Conservation (phyloP, 2,113 vertebrate species). For the Scolopax mira region DNA sequence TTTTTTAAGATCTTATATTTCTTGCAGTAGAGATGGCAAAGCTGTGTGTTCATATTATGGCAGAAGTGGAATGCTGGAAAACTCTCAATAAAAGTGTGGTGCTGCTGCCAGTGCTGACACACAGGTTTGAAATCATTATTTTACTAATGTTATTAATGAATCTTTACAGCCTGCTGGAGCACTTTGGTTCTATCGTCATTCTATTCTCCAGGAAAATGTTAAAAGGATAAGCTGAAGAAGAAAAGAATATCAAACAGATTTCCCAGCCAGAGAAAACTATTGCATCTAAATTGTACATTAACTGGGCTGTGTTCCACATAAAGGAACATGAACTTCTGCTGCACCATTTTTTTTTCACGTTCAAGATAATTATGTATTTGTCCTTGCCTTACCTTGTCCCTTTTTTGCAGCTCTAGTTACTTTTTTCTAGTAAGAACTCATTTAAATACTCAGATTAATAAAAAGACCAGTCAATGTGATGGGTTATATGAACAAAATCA, state of each 20-base stretch:
- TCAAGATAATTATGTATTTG: constrained; percentile 66
- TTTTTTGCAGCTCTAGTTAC: constrained; percentile 38
- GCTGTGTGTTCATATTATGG: neutral
- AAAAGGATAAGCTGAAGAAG: constrained; percentile 4
- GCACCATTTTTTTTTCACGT: neutral
- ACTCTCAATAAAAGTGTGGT: neutral
- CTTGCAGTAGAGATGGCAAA: neutral
- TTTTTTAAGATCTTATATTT: constrained; percentile 24
- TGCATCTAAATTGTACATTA: constrained; percentile 70
- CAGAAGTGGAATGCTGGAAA: neutral
- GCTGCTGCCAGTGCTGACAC: neutral
- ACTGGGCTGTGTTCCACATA: constrained; percentile 36
- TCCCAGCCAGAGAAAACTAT: constrained; percentile 52
- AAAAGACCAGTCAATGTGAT: constrained; percentile 22
- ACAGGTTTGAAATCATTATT: neutral
- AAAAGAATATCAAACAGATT: constrained; percentile 37
- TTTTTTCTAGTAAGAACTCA: neutral
- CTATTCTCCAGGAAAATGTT: constrained; percentile 36
- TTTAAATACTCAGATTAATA: constrained; percentile 47
- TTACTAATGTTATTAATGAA: constrained; percentile 52
- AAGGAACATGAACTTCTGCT: constrained; percentile 45
- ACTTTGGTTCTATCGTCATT: neutral
- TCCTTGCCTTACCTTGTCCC: constrained; percentile 61
- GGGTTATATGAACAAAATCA: neutral
- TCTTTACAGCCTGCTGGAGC: constrained; percentile 1